Evolutionary conservation across 2,888 invertebrate species (phyloP), one percentile per base, ranked within the genome.

Genomic region (Arenicola marina): DNA sequence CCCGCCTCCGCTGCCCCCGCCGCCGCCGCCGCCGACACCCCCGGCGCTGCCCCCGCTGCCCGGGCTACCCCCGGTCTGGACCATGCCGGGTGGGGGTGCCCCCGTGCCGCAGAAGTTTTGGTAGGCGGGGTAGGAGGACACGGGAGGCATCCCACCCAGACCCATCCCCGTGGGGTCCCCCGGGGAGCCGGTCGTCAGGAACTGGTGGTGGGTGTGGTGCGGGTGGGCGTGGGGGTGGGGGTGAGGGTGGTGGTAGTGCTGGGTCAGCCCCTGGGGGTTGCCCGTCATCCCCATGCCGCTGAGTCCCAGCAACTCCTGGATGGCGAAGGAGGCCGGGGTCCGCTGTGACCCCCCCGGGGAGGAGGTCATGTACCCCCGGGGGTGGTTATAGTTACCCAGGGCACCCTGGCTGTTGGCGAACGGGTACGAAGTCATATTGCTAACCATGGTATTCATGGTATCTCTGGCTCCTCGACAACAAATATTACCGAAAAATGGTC

Each of bases 281-380:
- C 24, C 56, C 18, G 26, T 51, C 4, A 34, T 45, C 18, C 33
- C 56, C 4, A 34, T 45, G 11, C 33, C 33, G 3, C 56, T 46
- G n/a, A 63, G 56, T 48, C 63, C 63, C 4, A 63, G 63, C 28
- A 63, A 56, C 38, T 63, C 63, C 56, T 63, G 63, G 59, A 63
- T 63, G 55, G 59, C 63, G 57, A 63, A 63, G 11, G 59, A 59
- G 18, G 61, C 44, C 51, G 51, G 57, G n/a, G n/a, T n/a, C 21
- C 63, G 54, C 55, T 63, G 63, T 24, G 57, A 18, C 18, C 15
- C 43, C 7, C 24, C 15, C 18, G 4, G 4, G 7, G 24, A 4
- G 29, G 59, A 32, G 26, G 59, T 18, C 53, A 53, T 48, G 48
- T 48, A 48, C 18, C 48, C 48, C n/a, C 48, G 48, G 7, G 15